Percentiles rank a stretch among this genome's conserved stretches.
phyloP scores from a whole-genome alignment of 2,888 invertebrate genomes.

The Ephialtes manifestator region DNA sequence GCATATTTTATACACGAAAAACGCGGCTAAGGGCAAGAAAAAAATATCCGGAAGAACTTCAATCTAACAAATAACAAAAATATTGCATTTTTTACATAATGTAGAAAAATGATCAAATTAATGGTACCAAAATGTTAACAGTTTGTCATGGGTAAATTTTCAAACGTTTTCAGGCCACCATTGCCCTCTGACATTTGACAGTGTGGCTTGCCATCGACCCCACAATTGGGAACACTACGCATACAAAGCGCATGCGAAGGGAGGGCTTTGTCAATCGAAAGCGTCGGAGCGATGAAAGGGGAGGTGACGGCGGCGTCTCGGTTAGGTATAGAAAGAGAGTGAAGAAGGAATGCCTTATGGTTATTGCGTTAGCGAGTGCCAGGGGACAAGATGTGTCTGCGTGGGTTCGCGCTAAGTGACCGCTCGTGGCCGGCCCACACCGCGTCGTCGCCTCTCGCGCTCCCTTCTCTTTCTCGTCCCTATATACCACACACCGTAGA shows the following conservation, averaged over 20 bases:
- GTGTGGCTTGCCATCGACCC: not conserved
- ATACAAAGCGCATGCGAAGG: constrained; percentile 17
- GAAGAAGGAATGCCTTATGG: constrained; percentile 81
- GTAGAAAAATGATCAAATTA: not conserved
- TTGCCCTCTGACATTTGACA: constrained; percentile 17
- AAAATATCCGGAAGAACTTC: too few relatives aligned
- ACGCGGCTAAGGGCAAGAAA: too few relatives aligned
- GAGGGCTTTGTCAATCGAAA: constrained; percentile 32
- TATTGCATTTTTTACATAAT: not conserved
- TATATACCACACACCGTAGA: constrained; percentile 60
- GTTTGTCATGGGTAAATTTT: not conserved
- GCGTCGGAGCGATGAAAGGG: constrained; percentile 25
- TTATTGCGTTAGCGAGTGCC: constrained; percentile 80
- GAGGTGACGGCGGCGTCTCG: constrained; percentile 46
- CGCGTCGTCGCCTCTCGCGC: constrained; percentile 62
- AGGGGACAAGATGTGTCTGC: constrained; percentile 82
- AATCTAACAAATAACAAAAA: not conserved
- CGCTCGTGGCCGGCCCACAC: constrained; percentile 79
- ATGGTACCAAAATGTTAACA: not conserved
- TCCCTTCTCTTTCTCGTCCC: constrained; percentile 6
- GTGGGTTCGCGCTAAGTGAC: constrained; percentile 80
- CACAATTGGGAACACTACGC: not conserved
- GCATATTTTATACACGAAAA: too few relatives aligned
- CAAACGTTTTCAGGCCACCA: not conserved
- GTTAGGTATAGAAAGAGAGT: constrained; percentile 52